Conservation (phyloP, 2,797 vertebrate genomes). For the Eutrigla gurnardus region DNA sequence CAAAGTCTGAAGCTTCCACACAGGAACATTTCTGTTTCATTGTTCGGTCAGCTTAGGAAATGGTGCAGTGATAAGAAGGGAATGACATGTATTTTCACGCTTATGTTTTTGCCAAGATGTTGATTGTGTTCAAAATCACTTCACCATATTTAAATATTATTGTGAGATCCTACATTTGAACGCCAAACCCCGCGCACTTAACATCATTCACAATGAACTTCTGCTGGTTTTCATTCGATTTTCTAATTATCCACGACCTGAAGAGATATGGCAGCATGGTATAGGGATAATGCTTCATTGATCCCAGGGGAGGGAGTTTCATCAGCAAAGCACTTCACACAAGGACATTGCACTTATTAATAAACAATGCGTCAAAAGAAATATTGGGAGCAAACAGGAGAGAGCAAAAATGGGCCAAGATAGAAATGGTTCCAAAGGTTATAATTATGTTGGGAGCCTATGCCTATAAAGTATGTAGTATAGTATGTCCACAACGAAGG, state of each 20-base stretch:
- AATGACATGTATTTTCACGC: not conserved
- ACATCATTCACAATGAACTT: slow-evolving; percentile 16
- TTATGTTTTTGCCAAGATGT: not conserved
- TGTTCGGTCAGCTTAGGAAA: not conserved
- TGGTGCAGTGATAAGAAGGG: not conserved
- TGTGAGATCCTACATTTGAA: not conserved
- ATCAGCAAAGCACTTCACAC: slow-evolving; percentile 13
- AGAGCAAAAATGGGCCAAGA: slow-evolving; percentile 8
- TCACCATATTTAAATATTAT: not conserved
- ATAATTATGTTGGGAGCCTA: not conserved
- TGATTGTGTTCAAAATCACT: not conserved
- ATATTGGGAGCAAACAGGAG: not conserved
- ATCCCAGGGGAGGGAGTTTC: slow-evolving; percentile 40
- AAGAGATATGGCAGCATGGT: slow-evolving; percentile 23
- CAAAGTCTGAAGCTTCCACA: not conserved
- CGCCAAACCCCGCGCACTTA: not conserved
- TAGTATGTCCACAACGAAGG: not conserved
- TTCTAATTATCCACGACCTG: slow-evolving; percentile 33
- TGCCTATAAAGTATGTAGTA: not conserved
- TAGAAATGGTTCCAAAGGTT: not conserved
- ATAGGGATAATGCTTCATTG: slow-evolving; percentile 38
- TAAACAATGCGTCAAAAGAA: slow-evolving; percentile 15
- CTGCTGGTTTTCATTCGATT: slow-evolving; percentile 10
- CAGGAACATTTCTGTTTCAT: not conserved
- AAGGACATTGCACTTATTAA: slow-evolving; percentile 30